Evolutionary conservation across 2,113 vertebrate genomes (phyloP).

Genomic region (Nesoenas mayeri): DNA sequence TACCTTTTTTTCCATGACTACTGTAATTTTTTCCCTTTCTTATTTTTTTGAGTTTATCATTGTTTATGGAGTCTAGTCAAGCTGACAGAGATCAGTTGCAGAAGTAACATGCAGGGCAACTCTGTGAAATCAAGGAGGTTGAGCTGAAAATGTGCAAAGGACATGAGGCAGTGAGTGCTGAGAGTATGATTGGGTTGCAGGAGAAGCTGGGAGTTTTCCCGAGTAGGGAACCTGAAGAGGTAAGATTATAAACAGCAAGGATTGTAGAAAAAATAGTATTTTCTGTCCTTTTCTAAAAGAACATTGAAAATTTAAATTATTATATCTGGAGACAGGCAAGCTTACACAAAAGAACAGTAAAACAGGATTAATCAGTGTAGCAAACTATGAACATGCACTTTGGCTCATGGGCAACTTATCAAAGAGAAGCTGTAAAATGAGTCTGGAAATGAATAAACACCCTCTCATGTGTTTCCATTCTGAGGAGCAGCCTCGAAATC

Average conservation of each 20-base stretch:
- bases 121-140: background rate
- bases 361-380: background rate
- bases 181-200: background rate
- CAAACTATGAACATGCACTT: background rate
- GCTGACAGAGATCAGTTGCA: background rate
- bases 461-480: background rate
- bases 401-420: background rate
- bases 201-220: background rate
- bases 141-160: background rate
- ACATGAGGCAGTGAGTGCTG: background rate
- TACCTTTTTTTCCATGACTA: background rate
- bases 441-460: background rate
- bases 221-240: background rate
- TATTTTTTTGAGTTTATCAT: background rate
- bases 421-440: background rate
- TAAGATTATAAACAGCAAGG: background rate
- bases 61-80: no score
- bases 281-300: background rate
- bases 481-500: background rate
- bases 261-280: background rate
- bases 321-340: background rate
- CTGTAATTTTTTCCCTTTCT: rapidly evolving
- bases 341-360: background rate
- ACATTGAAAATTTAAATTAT: background rate
- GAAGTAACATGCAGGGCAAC: background rate